Evolutionary conservation across 2,888 invertebrate species (phyloP).

Genomic region (Imbricaverruca yamaguchii): DNA sequence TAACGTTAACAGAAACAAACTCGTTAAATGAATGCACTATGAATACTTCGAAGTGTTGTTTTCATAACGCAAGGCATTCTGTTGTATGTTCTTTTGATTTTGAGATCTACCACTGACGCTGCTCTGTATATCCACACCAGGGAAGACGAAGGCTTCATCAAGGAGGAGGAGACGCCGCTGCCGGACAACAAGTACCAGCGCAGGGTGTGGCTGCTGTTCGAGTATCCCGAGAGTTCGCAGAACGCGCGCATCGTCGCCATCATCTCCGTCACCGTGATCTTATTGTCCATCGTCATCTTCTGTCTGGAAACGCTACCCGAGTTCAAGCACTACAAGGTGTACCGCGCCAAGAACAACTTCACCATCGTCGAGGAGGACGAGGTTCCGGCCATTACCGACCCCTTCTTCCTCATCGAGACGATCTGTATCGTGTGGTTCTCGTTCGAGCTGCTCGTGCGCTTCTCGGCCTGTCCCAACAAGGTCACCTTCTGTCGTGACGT

Average conservation of each 20-base stretch:
- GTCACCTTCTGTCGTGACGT: constrained; percentile 97
- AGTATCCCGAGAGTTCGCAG: constrained; percentile 98
- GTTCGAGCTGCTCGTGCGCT: constrained; percentile 95
- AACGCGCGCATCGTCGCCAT: constrained; percentile 97
- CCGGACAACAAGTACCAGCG: constrained; percentile 95
- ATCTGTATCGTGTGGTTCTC: constrained; percentile 99
- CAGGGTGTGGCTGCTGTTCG: constrained; percentile 97
- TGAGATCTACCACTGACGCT: too few species aligned
- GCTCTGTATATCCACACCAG: constrained; percentile 44
- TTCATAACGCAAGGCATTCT: too few species aligned
- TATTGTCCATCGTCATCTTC: constrained; percentile 98
- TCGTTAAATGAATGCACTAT: too few species aligned
- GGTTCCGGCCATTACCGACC: constrained; percentile 97
- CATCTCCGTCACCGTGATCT: constrained; percentile 97
- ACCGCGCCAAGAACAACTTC: constrained; percentile 90
- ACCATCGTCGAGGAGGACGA: constrained; percentile 82
- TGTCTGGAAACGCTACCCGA: constrained; percentile 98
- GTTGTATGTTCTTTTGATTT: too few species aligned
- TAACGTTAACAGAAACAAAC: too few species aligned
- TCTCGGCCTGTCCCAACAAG: constrained; percentile 97
- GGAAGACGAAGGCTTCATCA: constrained; percentile 98
- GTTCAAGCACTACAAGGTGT: constrained; percentile 97
- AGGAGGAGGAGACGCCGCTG: constrained; percentile 96
- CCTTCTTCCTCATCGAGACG: constrained; percentile 99
- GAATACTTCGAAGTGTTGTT: too few species aligned